Evolutionary conservation across 2,113 vertebrate genomes (phyloP).

Genomic region (Rhombomys opimus): DNA sequence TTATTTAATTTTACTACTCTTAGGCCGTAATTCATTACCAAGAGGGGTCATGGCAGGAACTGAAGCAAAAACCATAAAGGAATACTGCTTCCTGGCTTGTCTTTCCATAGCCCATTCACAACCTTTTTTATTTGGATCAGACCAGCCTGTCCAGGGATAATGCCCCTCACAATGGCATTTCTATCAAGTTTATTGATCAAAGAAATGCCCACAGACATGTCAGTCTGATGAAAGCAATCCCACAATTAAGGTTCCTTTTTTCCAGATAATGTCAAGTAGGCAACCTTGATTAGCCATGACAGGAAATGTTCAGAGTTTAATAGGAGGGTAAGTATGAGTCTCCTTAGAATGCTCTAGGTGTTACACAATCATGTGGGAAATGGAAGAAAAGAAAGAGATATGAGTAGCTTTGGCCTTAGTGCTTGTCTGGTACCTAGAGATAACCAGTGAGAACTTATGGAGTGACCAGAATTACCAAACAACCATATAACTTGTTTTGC

Average conservation of each 20-base stretch:
- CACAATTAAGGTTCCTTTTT: background rate
- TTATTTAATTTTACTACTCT: too few relatives aligned
- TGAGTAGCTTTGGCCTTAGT: background rate
- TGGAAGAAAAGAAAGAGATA: background rate
- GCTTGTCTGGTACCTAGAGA: background rate
- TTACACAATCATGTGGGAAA: too few relatives aligned
- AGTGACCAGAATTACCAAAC: too few relatives aligned
- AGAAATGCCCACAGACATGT: too few relatives aligned
- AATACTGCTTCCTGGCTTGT: background rate
- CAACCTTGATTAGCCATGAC: background rate
- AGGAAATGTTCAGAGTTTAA: background rate
- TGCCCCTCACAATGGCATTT: background rate
- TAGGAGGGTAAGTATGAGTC: background rate
- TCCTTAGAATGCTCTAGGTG: fast-evolving
- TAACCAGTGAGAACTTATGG: background rate
- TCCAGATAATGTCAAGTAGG: fast-evolving
- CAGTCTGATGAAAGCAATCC: background rate
- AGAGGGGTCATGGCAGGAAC: background rate
- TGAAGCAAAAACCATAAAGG: background rate
- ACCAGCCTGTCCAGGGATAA: background rate
- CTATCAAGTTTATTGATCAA: background rate
- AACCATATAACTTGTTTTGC: background rate
- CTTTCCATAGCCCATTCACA: background rate
- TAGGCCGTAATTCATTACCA: too few relatives aligned
- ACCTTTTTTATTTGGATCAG: background rate